Evolutionary conservation across 2,888 invertebrate species (phyloP).

Genomic region (Scaptomyza caliginosa): DNA sequence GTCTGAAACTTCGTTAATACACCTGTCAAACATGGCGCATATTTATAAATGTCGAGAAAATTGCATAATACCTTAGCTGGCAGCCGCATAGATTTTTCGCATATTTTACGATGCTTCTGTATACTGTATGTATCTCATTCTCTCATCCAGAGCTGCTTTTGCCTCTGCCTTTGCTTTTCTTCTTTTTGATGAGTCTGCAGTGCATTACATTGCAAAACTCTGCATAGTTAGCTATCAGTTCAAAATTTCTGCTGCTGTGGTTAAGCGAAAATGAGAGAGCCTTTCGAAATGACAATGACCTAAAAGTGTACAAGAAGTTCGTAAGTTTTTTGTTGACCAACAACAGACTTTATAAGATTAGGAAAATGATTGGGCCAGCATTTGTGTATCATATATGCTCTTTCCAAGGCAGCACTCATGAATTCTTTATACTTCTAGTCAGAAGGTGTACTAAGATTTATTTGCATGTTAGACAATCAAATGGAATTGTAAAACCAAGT

Average conservation of each 20-base stretch:
- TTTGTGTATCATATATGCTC: conserved; percentile 19
- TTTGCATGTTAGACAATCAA: not conserved
- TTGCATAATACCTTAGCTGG: conserved; percentile 68
- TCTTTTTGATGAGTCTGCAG: conserved; percentile 50
- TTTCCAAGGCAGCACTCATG: not conserved
- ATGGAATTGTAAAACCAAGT: conserved; percentile 5
- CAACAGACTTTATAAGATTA: not conserved
- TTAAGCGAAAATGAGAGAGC: conserved; percentile 13
- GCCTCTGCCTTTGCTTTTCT: conserved; percentile 22
- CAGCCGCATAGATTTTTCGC: conserved; percentile 35
- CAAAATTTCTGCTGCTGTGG: conserved; percentile 1
- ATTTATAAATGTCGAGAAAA: conserved; percentile 69
- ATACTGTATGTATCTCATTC: conserved; percentile 9
- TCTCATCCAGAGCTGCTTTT: conserved; percentile 5
- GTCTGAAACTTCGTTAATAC: conserved; percentile 74
- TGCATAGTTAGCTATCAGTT: conserved; percentile 27
- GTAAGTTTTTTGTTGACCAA: conserved; percentile 5
- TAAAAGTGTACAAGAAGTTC: conserved; percentile 19
- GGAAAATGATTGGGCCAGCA: conserved; percentile 11
- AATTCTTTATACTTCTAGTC: conserved; percentile 8
- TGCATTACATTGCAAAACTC: conserved; percentile 65
- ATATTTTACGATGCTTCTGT: conserved; percentile 36
- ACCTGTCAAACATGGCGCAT: conserved; percentile 76
- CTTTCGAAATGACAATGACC: conserved; percentile 46
- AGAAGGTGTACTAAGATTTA: conserved; percentile 1